phyloP scores from a whole-genome alignment of 23 tunicate genomes.

The Diplosoma virens region DNA sequence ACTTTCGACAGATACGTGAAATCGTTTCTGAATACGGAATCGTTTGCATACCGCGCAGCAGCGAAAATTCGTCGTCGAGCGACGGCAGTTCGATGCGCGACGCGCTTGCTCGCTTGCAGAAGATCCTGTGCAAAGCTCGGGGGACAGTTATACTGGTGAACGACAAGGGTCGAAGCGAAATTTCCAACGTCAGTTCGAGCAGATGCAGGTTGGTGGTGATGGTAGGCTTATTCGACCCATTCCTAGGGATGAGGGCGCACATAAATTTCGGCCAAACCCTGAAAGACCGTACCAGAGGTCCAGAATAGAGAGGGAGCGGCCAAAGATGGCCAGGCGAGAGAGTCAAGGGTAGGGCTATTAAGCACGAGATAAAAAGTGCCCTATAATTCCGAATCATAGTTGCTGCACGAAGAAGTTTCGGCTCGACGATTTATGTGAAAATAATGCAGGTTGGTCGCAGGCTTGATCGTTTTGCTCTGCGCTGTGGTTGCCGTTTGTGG shows the following conservation, averaged over 20 bases:
- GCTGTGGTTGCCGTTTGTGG: too few relatives aligned
- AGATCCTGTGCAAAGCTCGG: conserved; percentile 29
- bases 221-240: too few relatives aligned
- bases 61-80: neutral
- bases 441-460: too few relatives aligned
- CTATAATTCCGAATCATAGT: neutral
- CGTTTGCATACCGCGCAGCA: conserved; percentile 78
- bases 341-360: neutral
- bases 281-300: too few relatives aligned
- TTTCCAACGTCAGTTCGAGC: conserved; percentile 47
- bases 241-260: neutral
- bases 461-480: too few relatives aligned
- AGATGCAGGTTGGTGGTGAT: conserved; percentile 53
- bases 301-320: too few relatives aligned
- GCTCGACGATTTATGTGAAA: too few relatives aligned
- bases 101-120: conserved; percentile 59
- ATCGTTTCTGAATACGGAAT: conserved; percentile 67
- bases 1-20: conserved; percentile 60
- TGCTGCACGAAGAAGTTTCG: too few relatives aligned
- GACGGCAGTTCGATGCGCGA: conserved; percentile 36
- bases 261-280: too few relatives aligned
- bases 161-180: conserved; percentile 36
- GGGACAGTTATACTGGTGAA: conserved; percentile 78
- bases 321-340: too few relatives aligned
- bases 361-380: neutral